Base-by-base conservation (phyloP, 2,888 invertebrate genomes). In the Heliconius aoede region DNA sequence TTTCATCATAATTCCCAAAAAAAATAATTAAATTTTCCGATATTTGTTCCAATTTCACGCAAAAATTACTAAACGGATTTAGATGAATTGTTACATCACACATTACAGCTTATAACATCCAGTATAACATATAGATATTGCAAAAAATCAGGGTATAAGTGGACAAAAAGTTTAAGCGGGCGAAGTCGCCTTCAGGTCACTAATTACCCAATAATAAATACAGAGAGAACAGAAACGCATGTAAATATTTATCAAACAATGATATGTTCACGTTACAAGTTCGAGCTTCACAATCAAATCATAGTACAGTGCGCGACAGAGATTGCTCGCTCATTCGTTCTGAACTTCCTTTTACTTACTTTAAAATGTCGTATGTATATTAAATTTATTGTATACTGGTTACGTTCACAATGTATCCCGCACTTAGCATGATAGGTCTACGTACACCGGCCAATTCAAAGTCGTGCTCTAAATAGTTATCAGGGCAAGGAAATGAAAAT, bases 221-320 rank as follows among this genome's bases (percentile, higher is more conserved):
- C 9, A 46, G 51, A 51, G 30, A 51, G 30, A 8, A n/a, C 30
- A 69, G 55, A 69, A 69, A 69, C 69, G 51, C 55, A 69, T 58
- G 55, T 36, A 36, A 26, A 26, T 55, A 55, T 32, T 13, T 61
- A 55, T 46, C 60, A 71, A 62, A 11, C 68, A 68, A 28, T 76
- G 75, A 76, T 76, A 76, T 76, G 75, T 55, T n/a, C 46, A 11
- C 7, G n/a, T 58, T 32, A 51, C 28, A 61, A 64, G 26, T 67
- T 67, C 58, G 65, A 78, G 72, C 77, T 73, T 77, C 74, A 72
- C 72, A 74, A 58, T 79, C 82, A 80, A 81, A 83, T 80, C 87
- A 88, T 86, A 86, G 86, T 83, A 85, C 88, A 86, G 86, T 88
- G 87, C 87, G 83, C 85, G 81, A 76, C 82, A 85, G 87, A 88